Evolutionary conservation across 2,888 invertebrate species (phyloP).

Genomic region (Oscheius onirici): DNA sequence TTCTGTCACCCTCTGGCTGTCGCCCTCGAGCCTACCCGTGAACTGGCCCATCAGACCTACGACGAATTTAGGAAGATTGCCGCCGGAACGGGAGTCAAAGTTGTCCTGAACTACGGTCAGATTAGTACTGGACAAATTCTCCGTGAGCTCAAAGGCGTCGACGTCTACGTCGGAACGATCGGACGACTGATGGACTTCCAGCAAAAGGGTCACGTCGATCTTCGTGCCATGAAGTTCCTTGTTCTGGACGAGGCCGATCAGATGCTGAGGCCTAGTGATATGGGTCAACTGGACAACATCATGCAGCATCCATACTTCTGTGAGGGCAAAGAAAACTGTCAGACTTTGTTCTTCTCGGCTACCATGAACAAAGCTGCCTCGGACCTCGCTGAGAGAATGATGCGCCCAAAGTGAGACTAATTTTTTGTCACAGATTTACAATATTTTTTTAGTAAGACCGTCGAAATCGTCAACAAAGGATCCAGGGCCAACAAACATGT

Average conservation of each 20-base stretch:
- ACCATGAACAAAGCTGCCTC: conserved; percentile 46
- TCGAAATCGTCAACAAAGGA: neutral
- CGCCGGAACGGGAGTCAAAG: conserved; percentile 38
- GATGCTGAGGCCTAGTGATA: conserved; percentile 82
- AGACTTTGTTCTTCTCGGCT: conserved; percentile 61
- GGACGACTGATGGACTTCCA: conserved; percentile 81
- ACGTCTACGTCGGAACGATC: conserved; percentile 82
- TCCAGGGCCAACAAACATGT: conserved; percentile 31
- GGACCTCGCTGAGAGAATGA: conserved; percentile 30
- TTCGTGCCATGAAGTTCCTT: conserved; percentile 77
- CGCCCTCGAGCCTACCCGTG: conserved; percentile 89
- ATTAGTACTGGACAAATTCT: neutral
- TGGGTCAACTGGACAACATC: conserved; percentile 31
- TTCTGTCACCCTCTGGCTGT: conserved; percentile 80
- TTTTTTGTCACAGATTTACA: neutral
- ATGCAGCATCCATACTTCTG: neutral
- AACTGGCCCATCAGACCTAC: conserved; percentile 86
- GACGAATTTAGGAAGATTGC: conserved; percentile 38
- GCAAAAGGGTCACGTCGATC: conserved; percentile 51
- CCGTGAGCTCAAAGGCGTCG: conserved; percentile 75
- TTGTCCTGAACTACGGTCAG: conserved; percentile 52
- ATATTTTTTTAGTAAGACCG: neutral
- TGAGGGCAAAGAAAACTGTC: conserved; percentile 36
- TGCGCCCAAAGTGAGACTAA: conserved; percentile 31
- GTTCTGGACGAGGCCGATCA: conserved; percentile 85